Conservation (phyloP, 2,888 invertebrate genomes). For the Catonia carolina region DNA sequence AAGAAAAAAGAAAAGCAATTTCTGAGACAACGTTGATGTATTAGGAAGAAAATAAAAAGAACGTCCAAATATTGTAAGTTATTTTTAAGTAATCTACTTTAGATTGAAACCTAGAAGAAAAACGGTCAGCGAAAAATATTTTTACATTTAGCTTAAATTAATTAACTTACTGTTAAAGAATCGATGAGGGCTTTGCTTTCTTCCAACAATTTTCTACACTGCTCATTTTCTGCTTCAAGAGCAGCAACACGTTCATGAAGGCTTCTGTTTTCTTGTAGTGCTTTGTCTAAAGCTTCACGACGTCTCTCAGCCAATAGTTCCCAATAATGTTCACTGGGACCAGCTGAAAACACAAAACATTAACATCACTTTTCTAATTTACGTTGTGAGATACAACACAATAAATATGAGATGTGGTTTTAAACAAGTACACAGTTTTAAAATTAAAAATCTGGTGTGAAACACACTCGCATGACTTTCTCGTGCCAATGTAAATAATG, state of each 20-base stretch:
- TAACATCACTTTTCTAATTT: background rate
- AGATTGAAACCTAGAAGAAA: too few relatives aligned
- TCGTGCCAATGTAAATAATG: too few relatives aligned
- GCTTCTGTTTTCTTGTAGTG: constrained; percentile 63
- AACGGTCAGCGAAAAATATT: too few relatives aligned
- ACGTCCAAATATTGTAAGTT: too few relatives aligned
- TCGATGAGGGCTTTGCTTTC: constrained; percentile 69
- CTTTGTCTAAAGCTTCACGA: constrained; percentile 61
- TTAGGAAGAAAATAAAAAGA: too few relatives aligned
- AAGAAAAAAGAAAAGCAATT: too few relatives aligned
- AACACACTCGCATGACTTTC: too few relatives aligned
- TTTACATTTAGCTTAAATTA: too few relatives aligned
- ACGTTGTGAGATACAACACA: too few relatives aligned
- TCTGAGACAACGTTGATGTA: too few relatives aligned
- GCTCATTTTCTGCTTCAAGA: constrained; percentile 57
- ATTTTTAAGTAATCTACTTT: too few relatives aligned
- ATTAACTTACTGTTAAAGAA: constrained; percentile 58
- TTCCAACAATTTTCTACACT: constrained; percentile 64
- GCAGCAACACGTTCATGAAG: constrained; percentile 47
- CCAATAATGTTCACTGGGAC: constrained; percentile 70
- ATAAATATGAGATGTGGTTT: background rate
- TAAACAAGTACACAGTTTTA: background rate
- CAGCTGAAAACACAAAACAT: constrained; percentile 44
- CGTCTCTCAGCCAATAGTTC: constrained; percentile 66
- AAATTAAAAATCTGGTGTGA: too few relatives aligned